A percentile compares a stretch with the other conserved stretches of the same genome.
phyloP scores from a whole-genome alignment of 2,797 vertebrate species.

The Sternotherus odoratus region DNA sequence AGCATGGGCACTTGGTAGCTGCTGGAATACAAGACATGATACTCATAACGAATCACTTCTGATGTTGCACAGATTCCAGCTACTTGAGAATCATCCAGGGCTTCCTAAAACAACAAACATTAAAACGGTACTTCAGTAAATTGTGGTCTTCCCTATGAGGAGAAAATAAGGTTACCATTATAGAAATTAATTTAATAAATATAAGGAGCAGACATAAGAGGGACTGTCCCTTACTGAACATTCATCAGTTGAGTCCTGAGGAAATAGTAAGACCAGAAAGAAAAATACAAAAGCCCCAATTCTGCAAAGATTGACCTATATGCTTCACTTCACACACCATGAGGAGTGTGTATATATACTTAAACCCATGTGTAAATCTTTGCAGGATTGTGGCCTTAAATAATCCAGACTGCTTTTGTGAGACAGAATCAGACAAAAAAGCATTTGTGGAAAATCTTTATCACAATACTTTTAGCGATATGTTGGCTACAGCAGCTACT shows the following conservation, averaged over 20 bases:
- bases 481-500: slow-evolving; percentile 53
- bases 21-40: slow-evolving; percentile 92
- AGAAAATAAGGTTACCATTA: background rate
- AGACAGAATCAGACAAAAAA: slow-evolving; percentile 54
- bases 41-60: slow-evolving; percentile 85
- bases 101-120: slow-evolving; percentile 72
- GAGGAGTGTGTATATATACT: background rate
- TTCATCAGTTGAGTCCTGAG: background rate
- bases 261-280: slow-evolving; percentile 47
- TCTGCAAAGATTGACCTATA: background rate
- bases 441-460: slow-evolving; percentile 61
- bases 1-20: slow-evolving; percentile 92
- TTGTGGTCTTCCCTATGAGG: background rate
- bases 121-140: slow-evolving; percentile 29
- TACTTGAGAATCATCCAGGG: slow-evolving; percentile 70
- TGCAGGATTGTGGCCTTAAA: background rate
- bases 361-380: background rate
- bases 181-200: slow-evolving; percentile 28
- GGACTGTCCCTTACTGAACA: slow-evolving; percentile 6
- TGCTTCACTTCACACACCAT: background rate
- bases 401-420: slow-evolving; percentile 46
- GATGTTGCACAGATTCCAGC: background rate
- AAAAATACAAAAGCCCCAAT: slow-evolving; percentile 44
- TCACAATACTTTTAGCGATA: slow-evolving; percentile 45
- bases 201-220: slow-evolving; percentile 27